Evolutionary conservation across 2,113 vertebrate genomes (phyloP).

Genomic region (Platanista minor): DNA sequence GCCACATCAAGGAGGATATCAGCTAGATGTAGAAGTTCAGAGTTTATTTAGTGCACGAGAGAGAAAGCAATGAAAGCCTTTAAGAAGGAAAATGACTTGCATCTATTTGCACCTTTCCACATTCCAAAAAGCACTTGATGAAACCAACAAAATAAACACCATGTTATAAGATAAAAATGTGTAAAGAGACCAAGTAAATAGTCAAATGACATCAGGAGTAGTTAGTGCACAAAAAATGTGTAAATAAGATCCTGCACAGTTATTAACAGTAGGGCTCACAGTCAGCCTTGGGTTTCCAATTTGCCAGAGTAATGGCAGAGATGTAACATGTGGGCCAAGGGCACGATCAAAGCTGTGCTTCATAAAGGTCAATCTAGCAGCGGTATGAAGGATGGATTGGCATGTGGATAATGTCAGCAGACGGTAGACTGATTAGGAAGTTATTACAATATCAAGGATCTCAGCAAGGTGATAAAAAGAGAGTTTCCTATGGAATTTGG

Average conservation of each 20-base stretch:
- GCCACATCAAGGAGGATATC: not conserved
- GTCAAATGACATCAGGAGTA: not conserved
- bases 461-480: not conserved
- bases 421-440: not conserved
- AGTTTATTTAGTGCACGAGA: not conserved
- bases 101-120: not conserved
- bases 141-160: not conserved
- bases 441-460: not conserved
- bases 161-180: not conserved
- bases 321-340: not conserved
- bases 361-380: not conserved
- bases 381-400: not conserved
- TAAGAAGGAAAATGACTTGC: not conserved
- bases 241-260: not conserved
- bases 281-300: not conserved
- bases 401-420: not conserved
- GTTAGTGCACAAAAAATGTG: not conserved
- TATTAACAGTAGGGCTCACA: not conserved
- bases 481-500: not conserved
- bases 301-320: not conserved
- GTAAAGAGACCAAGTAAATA: not conserved
- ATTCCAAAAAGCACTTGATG: conserved; percentile 13
- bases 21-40: not conserved
- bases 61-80: not conserved
- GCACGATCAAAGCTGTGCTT: not conserved